These are phyloP conservation scores for Boulengeromyrus knoepffleri DNA, from an alignment of 2,113 vertebrate genomes.

Conservation along the genomic window DNA sequence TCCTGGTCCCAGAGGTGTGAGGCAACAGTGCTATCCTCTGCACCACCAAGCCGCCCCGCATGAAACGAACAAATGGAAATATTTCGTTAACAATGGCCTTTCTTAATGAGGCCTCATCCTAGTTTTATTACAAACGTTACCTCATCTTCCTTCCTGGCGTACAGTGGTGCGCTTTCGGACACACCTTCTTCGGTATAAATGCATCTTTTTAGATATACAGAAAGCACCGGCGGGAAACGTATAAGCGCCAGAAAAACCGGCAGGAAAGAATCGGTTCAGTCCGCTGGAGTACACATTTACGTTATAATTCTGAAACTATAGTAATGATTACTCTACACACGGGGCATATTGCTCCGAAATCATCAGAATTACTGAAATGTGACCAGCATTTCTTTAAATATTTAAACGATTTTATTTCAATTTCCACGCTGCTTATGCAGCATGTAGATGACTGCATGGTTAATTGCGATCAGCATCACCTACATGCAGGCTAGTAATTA, in stretches of 20 bases:
- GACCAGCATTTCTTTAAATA: not conserved
- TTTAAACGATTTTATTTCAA: not conserved
- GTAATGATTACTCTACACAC: not conserved
- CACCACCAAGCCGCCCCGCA: too few species aligned
- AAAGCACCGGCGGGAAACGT: too few species aligned
- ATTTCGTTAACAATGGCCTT: not conserved
- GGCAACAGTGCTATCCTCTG: not conserved
- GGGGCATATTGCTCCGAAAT: not conserved
- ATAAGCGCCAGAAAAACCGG: too few species aligned
- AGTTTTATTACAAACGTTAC: too few species aligned
- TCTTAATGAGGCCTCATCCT: too few species aligned
- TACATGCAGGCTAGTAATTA: not conserved
- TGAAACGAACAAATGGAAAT: not conserved
- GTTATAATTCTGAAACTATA: not conserved
- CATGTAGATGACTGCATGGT: not conserved
- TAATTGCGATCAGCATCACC: not conserved
- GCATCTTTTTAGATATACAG: too few species aligned
- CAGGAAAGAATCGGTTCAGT: too few species aligned
- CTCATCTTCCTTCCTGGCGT: too few species aligned
- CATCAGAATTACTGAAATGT: not conserved
- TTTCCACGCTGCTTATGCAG: not conserved
- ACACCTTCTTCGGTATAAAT: too few species aligned
- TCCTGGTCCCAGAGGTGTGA: not conserved
- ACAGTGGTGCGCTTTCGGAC: too few species aligned
- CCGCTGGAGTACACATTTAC: too few species aligned